Evolutionary conservation across 2,888 invertebrate genomes (phyloP).

Genomic region (Eulithis testata): DNA sequence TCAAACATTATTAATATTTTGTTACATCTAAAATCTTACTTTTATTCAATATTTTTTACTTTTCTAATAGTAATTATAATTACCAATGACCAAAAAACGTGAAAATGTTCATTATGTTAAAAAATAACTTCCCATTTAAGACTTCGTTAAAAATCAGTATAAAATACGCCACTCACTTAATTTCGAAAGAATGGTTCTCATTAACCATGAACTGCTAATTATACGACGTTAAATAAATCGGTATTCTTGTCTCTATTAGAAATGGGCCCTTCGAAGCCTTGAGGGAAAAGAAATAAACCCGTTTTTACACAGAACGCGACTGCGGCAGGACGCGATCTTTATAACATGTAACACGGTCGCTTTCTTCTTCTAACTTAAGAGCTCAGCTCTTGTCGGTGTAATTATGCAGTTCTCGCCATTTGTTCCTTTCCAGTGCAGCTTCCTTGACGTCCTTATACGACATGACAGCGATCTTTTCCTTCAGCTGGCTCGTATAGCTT

Average conservation of each 20-base stretch:
- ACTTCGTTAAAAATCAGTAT: constrained; percentile 1
- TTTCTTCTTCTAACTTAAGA: no score
- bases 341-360: background rate
- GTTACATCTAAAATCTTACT: no score
- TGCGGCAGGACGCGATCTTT: background rate
- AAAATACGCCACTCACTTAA: constrained; percentile 14
- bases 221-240: constrained; percentile 39
- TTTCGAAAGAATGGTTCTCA: constrained; percentile 9
- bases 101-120: background rate
- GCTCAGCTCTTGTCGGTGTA: no score
- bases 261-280: constrained; percentile 16
- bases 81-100: background rate
- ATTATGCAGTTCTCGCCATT: no score
- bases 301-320: background rate
- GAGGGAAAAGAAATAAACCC: constrained; percentile 12
- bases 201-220: constrained; percentile 38
- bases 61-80: background rate
- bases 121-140: background rate
- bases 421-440: no score
- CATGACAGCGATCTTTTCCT: no score
- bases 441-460: no score
- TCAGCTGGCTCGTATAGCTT: no score
- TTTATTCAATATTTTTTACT: no score
- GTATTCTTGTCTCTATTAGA: constrained; percentile 35
- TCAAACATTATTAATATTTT: no score